Conservation (phyloP, 2,113 vertebrate genomes). For the Coturnix japonica region DNA sequence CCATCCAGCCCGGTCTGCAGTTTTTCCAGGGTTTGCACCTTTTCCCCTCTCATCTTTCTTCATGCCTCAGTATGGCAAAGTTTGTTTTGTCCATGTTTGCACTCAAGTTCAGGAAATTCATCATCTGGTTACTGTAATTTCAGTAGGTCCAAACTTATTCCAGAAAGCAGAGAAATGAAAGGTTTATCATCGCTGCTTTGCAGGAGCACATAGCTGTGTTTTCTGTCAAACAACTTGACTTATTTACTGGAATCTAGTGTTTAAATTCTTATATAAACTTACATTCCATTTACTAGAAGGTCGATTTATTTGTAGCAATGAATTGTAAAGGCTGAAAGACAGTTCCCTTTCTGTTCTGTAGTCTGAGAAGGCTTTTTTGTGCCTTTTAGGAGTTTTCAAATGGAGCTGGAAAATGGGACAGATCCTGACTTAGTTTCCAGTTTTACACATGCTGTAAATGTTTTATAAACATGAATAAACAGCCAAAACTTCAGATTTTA, state of each 20-base stretch:
- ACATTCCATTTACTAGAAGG: not conserved
- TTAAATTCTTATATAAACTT: not conserved
- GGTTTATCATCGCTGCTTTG: not conserved
- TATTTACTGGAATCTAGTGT: not conserved
- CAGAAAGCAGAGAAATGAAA: not conserved
- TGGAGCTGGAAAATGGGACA: not conserved
- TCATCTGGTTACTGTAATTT: not conserved
- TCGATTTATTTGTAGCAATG: slow-evolving; percentile 10
- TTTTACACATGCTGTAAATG: not conserved
- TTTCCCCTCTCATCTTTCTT: not conserved
- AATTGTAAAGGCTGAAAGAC: not conserved
- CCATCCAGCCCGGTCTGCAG: too few species aligned
- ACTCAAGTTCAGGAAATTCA: not conserved
- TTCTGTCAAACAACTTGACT: not conserved
- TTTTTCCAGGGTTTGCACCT: not conserved
- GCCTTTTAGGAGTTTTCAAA: not conserved
- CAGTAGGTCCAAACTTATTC: not conserved
- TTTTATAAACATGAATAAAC: not conserved
- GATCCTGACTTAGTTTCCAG: not conserved
- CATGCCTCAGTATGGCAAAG: not conserved
- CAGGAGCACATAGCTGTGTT: not conserved
- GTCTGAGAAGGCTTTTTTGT: not conserved
- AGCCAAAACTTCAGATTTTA: not conserved
- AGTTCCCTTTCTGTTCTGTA: not conserved
- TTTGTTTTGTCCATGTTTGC: not conserved